These are phyloP conservation scores for Morone saxatilis DNA, from an alignment of 2,113 vertebrate species.

Conservation along the genomic window DNA sequence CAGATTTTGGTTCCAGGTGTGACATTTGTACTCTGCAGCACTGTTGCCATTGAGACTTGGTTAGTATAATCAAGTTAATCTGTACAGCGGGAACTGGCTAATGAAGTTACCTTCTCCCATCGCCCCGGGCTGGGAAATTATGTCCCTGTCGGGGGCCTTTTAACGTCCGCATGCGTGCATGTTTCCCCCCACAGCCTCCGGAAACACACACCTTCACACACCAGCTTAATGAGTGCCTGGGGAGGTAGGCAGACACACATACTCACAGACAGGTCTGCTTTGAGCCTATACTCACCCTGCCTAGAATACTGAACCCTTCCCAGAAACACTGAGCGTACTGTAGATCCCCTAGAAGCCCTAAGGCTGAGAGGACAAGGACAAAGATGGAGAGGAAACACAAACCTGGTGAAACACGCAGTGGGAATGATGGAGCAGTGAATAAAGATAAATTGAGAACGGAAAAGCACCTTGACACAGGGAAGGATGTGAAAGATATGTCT, in stretches of 20 bases:
- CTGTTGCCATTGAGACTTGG: constrained; percentile 62
- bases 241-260: constrained; percentile 65
- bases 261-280: constrained; percentile 62
- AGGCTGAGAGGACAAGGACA: constrained; percentile 68
- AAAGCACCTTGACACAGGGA: constrained; percentile 26
- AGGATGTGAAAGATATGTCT: neutral
- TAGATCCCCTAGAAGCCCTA: constrained; percentile 47
- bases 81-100: constrained; percentile 71
- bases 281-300: constrained; percentile 62
- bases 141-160: constrained; percentile 73
- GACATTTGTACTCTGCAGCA: constrained; percentile 49
- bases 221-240: constrained; percentile 78
- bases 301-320: constrained; percentile 63
- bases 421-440: constrained; percentile 38
- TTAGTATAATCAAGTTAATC: constrained; percentile 82
- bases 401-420: neutral
- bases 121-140: constrained; percentile 70
- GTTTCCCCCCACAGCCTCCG: constrained; percentile 57
- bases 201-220: constrained; percentile 74
- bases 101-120: constrained; percentile 77
- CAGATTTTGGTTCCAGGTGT: constrained; percentile 55
- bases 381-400: constrained; percentile 35
- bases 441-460: constrained; percentile 33
- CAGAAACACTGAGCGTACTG: constrained; percentile 48
- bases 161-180: constrained; percentile 63